Evolutionary conservation across 1,140 invertebrate genomes (phyloP).

Genomic region (Yoshiicerus persimilis): DNA sequence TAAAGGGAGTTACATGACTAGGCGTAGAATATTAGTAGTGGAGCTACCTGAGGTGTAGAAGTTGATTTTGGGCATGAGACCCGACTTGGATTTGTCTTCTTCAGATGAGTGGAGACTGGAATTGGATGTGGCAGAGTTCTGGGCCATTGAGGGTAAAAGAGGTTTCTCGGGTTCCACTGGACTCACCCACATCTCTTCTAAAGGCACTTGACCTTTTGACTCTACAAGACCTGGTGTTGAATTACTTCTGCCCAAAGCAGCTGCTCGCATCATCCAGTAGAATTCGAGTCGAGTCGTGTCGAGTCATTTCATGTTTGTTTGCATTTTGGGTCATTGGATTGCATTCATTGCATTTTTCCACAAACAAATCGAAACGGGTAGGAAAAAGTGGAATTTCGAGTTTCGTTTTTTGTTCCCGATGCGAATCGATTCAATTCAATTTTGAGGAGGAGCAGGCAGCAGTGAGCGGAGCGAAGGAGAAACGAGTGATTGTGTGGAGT

Average conservation of each 20-base stretch:
- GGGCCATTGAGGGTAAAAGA: slow-evolving; percentile 20
- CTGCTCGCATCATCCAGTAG: slow-evolving; percentile 60
- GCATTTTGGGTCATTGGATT: not conserved
- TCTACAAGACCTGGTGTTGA: slow-evolving; percentile 94
- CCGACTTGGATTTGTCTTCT: slow-evolving; percentile 47
- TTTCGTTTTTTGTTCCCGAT: slow-evolving; percentile 1
- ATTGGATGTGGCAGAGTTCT: slow-evolving; percentile 42
- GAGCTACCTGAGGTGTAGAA: slow-evolving; percentile 45
- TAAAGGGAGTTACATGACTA: not conserved
- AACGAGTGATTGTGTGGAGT: slow-evolving; percentile 8
- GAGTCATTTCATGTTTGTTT: slow-evolving; percentile 8
- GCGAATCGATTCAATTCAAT: slow-evolving; percentile 22
- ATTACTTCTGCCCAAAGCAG: slow-evolving; percentile 88
- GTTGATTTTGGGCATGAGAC: slow-evolving; percentile 48
- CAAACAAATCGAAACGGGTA: slow-evolving; percentile 1
- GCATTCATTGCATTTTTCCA: not conserved
- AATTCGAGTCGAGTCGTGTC: slow-evolving; percentile 16
- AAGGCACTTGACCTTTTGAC: slow-evolving; percentile 79
- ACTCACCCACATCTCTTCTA: slow-evolving; percentile 85
- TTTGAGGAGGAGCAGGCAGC: slow-evolving; percentile 14
- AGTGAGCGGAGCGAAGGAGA: slow-evolving; percentile 17
- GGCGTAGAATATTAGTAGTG: not conserved
- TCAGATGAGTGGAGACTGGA: slow-evolving; percentile 45
- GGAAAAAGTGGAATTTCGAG: slow-evolving; percentile 2
- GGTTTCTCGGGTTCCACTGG: slow-evolving; percentile 56